Evolutionary conservation across 2,113 vertebrate genomes (phyloP).

Genomic region (Entelurus aequoreus): DNA sequence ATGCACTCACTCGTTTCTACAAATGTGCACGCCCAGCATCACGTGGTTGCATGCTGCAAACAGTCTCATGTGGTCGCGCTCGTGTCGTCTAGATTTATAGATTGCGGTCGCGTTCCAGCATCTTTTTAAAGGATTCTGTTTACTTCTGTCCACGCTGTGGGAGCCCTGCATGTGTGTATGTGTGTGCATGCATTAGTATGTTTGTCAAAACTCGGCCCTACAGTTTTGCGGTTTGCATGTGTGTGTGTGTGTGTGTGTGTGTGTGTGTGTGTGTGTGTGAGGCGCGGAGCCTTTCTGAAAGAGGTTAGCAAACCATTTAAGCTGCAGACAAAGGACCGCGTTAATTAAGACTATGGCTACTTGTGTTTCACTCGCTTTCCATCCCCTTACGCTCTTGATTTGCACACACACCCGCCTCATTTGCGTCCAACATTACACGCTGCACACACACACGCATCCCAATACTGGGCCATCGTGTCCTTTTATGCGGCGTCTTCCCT

Average conservation of each 20-base stretch:
- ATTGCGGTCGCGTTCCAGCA: conserved; percentile 22
- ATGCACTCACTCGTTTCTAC: conserved; percentile 27
- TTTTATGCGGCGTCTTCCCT: conserved; percentile 15
- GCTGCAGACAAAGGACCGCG: conserved; percentile 36
- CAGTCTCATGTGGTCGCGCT: conserved; percentile 8
- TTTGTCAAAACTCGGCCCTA: conserved; percentile 15
- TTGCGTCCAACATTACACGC: conserved; percentile 15
- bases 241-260: not conserved
- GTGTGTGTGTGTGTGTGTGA: conserved; percentile 3
- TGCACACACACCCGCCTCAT: conserved; percentile 33
- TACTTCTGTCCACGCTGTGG: conserved; percentile 41
- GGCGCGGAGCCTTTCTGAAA: conserved; percentile 38
- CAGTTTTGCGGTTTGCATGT: conserved; percentile 1
- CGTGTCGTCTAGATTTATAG: conserved; percentile 24
- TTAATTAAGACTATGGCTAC: conserved; percentile 62
- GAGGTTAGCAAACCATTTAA: conserved; percentile 57
- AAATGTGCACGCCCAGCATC: conserved; percentile 21
- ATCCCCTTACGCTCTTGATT: conserved; percentile 24
- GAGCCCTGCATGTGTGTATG: conserved; percentile 14
- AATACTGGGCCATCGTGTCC: conserved; percentile 23
- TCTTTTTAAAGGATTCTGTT: conserved; percentile 44
- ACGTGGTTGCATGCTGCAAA: conserved; percentile 15
- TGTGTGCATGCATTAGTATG: conserved; percentile 10
- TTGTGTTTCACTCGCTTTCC: conserved; percentile 40
- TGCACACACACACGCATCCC: conserved; percentile 17